These are phyloP conservation scores for Styela clava DNA, from an alignment of 23 tunicate genomes.

Conservation along the genomic window DNA sequence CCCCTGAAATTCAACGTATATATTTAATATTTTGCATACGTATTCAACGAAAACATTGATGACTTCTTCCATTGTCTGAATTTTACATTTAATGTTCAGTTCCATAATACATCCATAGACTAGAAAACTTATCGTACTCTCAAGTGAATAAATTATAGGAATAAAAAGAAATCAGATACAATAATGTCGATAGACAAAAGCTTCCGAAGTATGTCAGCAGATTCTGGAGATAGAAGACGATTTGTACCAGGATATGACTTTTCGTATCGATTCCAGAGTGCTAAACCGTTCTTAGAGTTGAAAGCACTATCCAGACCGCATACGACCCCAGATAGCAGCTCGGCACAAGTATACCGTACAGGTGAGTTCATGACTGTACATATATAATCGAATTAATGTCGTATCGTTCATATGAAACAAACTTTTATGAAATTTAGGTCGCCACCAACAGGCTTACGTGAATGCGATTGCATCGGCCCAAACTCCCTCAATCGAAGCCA, in stretches of 20 bases:
- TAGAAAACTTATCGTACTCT: no score
- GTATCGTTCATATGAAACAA: no score
- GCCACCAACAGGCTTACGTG: constrained; percentile 7
- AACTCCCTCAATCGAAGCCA: constrained; percentile 35
- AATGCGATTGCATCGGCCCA: constrained; percentile 48
- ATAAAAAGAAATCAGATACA: no score
- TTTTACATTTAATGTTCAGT: no score
- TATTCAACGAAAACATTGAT: no score
- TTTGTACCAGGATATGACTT: constrained; percentile 50
- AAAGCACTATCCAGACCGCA: neutral
- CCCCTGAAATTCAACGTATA: no score
- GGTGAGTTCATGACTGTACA: neutral
- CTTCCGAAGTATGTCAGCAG: neutral
- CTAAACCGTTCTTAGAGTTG: constrained; percentile 30
- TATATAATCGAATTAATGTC: neutral
- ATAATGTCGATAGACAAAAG: neutral
- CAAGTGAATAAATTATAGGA: no score
- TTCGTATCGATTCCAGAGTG: constrained; percentile 34
- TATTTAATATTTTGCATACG: no score
- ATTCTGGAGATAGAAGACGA: neutral
- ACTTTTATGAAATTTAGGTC: neutral
- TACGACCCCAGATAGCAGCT: neutral
- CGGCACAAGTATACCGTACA: neutral
- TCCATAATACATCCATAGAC: no score
- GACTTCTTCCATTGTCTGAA: no score